A percentile compares a stretch with the other conserved stretches of the same genome.
These are phyloP conservation scores for Centruroides vittatus DNA, from an alignment of 1,140 invertebrate genomes.

Conservation along the genomic window DNA sequence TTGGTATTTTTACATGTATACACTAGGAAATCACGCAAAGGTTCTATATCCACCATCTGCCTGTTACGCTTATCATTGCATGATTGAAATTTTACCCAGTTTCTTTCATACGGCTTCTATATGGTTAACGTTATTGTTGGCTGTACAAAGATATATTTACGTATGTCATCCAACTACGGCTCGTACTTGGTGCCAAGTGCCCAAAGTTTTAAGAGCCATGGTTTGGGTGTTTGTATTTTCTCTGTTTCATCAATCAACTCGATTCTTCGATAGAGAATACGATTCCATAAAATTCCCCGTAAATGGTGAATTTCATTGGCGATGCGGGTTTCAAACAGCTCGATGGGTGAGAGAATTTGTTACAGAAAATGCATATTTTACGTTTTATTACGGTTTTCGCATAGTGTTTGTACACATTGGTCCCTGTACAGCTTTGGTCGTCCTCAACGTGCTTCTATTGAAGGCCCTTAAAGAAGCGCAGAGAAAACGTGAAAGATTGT, in stretches of 20 bases:
- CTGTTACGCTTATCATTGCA: constrained; percentile 57
- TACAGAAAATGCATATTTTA: constrained; percentile 56
- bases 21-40: constrained; percentile 66
- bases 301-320: constrained; percentile 34
- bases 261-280: constrained; percentile 54
- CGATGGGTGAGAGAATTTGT: constrained; percentile 46
- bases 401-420: constrained; percentile 79
- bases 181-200: constrained; percentile 70
- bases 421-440: constrained; percentile 73
- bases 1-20: constrained; percentile 68
- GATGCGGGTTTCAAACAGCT: constrained; percentile 24
- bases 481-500: constrained; percentile 55
- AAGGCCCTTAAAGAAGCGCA: constrained; percentile 67
- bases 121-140: constrained; percentile 72
- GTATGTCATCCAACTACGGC: constrained; percentile 77
- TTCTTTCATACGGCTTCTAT: constrained; percentile 85
- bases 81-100: constrained; percentile 57
- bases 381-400: constrained; percentile 64
- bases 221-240: constrained; percentile 56
- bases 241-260: constrained; percentile 56
- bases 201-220: constrained; percentile 58
- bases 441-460: constrained; percentile 76
- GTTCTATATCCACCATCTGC: constrained; percentile 51
- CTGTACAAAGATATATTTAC: constrained; percentile 80
- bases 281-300: constrained; percentile 40